phyloP scores from a whole-genome alignment of 2,113 vertebrate species.

The Gallinago paraguaiae region DNA sequence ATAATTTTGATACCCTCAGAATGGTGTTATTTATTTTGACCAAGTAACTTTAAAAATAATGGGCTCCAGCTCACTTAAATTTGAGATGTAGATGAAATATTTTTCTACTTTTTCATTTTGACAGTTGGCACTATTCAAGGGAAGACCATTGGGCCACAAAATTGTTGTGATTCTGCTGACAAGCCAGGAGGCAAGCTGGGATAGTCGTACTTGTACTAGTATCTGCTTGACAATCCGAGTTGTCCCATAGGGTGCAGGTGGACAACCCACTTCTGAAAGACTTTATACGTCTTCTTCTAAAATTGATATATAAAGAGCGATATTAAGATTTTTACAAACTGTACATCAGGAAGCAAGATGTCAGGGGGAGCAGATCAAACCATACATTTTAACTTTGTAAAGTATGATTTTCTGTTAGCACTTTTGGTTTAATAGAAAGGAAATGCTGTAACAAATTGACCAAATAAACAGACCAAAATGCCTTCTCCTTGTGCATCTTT shows the following conservation, averaged over 20 bases:
- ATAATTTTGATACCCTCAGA: not conserved
- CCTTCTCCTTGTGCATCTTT: not conserved
- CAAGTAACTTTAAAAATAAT: not conserved
- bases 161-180: not conserved
- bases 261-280: not conserved
- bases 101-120: not conserved
- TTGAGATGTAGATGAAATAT: not conserved
- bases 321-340: not conserved
- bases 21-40: not conserved
- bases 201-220: not conserved
- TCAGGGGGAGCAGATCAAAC: not conserved
- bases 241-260: not conserved
- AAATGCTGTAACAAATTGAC: not conserved
- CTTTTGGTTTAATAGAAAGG: not conserved
- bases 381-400: not conserved
- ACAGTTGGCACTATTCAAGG: not conserved
- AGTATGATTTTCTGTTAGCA: not conserved
- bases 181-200: not conserved
- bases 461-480: not conserved
- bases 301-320: not conserved
- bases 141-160: not conserved
- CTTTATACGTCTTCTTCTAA: not conserved
- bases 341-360: not conserved
- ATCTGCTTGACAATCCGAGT: not conserved
- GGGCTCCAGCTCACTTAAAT: not conserved